Conservation (phyloP, 1,140 invertebrate genomes). For the Papilio xuthus region DNA sequence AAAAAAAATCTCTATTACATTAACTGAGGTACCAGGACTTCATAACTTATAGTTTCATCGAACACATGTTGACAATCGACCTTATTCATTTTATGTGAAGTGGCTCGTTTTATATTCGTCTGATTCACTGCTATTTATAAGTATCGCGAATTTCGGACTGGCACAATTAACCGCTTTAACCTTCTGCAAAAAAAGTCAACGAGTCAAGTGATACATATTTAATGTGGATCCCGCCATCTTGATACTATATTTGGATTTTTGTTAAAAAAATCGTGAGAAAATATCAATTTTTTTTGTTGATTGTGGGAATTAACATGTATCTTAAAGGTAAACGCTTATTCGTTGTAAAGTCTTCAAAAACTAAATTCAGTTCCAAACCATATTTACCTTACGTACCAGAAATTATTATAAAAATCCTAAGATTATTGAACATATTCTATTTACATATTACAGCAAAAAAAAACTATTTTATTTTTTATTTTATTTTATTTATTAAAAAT, state of each 20-base stretch:
- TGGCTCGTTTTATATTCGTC: conserved; percentile 20
- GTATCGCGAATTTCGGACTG: conserved; percentile 7
- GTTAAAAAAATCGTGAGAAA: not conserved
- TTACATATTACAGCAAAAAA: no score
- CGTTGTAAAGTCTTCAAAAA: no score
- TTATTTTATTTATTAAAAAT: no score
- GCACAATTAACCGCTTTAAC: conserved; percentile 19
- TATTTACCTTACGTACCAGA: no score
- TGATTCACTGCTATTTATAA: conserved; percentile 21
- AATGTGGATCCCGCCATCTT: not conserved
- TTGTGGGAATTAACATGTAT: no score
- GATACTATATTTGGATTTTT: conserved; percentile 1
- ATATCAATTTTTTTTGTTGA: not conserved
- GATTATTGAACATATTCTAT: no score
- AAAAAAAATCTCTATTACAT: not conserved
- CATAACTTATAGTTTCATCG: not conserved
- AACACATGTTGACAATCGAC: conserved; percentile 9
- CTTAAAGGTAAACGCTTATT: no score
- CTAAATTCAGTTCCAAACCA: no score
- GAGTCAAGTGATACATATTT: conserved; percentile 24
- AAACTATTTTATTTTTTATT: no score
- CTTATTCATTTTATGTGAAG: conserved; percentile 2
- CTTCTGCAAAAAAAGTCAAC: conserved; percentile 3
- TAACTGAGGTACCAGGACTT: not conserved
- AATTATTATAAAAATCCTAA: no score